Evolutionary conservation across 2,113 vertebrate species (phyloP), one percentile per base, ranked within the genome.

Genomic region (Malurus cyaneus): DNA sequence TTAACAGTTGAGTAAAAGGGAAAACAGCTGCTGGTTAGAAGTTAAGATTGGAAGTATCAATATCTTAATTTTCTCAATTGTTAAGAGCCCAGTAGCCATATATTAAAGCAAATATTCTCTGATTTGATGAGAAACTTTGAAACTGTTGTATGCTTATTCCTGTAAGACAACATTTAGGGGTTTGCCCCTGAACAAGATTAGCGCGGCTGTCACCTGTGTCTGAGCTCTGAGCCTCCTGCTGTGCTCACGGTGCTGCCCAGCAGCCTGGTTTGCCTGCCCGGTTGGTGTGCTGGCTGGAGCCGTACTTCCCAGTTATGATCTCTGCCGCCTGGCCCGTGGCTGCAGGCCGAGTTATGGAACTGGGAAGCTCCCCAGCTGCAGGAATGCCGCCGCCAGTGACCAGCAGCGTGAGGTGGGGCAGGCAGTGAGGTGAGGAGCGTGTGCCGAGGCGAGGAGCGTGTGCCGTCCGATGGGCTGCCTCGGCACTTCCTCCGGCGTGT

Each of bases 401-500:
- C 31, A 6, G 71, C 71, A 41, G 53, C 0, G 19, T 25, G 34
- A 69, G 71, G 34, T 2, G 16, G 15, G 84, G 73, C 41, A 8
- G 90, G 57, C 29, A 64, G 94, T 3, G 26, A 41, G 86, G 86
- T 24, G 10, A 29, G 66, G 29, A 59, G 60, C 9, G 1, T 1
- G 18, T 66, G 88, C 71, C 0, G 18, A 6, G 66, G 56, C 12
- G 29, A 6, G 72, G 19, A 65, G 39, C 0, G 2, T 6, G 56
- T 47, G 61, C 23, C 2, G 0, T 19, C 67, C 20, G 0, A 2
- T 11, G 67, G 32, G 60, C 41, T 4, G 25, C 21, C 23, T 70
- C 56, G 2, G 2, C 31, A 11, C n/a, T 12, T 67, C 29, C 28
- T 8, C 19, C 20, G 11, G 47, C 34, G 2, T 12, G 57, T 2